These are phyloP conservation scores for Matsumyia berberina DNA, from an alignment of 2,888 invertebrate genomes.

Conservation along the genomic window DNA sequence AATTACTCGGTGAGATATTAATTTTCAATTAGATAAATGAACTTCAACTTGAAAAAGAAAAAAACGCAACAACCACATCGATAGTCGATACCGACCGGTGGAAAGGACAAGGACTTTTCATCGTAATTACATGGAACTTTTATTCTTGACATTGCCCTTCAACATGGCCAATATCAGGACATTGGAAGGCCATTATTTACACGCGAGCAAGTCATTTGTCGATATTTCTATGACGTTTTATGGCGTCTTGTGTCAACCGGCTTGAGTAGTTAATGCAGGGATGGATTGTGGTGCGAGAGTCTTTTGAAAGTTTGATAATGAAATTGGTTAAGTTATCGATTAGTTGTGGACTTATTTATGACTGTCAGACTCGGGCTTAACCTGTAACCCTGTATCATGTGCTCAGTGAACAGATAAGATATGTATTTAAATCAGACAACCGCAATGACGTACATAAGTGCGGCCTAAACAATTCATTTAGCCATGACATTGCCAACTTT, in stretches of 20 bases:
- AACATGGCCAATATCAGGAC: conserved; percentile 42
- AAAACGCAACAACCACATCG: neutral
- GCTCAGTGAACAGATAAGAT: conserved; percentile 29
- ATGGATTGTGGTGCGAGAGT: neutral
- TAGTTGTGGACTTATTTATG: conserved; percentile 44
- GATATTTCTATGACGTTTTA: conserved; percentile 12
- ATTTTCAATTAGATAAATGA: conserved; percentile 25
- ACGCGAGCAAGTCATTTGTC: conserved; percentile 38
- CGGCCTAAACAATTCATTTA: conserved; percentile 21
- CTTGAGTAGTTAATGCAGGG: conserved; percentile 5
- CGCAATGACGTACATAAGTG: conserved; percentile 35
- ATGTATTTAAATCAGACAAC: conserved; percentile 42
- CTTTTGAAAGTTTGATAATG: conserved; percentile 35
- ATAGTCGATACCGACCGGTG: too few relatives aligned
- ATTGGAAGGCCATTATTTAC: conserved; percentile 18
- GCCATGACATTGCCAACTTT: conserved; percentile 34
- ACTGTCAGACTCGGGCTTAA: conserved; percentile 22
- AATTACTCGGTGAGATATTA: conserved; percentile 22
- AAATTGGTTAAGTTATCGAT: conserved; percentile 48
- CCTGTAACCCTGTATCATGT: conserved; percentile 12
- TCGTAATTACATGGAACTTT: conserved; percentile 19
- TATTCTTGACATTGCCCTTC: conserved; percentile 51
- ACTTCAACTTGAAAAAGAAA: neutral
- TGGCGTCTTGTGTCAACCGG: neutral
- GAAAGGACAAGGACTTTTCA: conserved; percentile 39